Base-by-base conservation (phyloP, 2,113 vertebrate species). In the Alouatta palliata region DNA sequence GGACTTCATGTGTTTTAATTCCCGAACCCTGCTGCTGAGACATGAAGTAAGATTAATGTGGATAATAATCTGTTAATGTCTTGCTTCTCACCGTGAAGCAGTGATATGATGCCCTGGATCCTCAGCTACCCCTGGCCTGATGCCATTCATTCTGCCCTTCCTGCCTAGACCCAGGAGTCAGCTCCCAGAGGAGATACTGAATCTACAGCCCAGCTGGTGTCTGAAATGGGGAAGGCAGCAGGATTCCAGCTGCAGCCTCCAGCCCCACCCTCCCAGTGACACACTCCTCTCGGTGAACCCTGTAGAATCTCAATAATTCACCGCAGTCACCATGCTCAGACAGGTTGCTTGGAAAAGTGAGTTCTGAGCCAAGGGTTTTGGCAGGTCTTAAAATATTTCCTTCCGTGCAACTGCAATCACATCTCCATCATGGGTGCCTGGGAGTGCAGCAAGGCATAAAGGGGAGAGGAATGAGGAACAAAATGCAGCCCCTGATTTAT, bases 321-420 rank as follows among this genome's bases (percentile, higher is more conserved):
- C 94, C 2, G 2, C 81, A 56, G 96, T 93, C 96, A 64, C 94
- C 14, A 25, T 47, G 92, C 82, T 92, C 97, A 93, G 97, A 96
- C 96, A 96, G 76, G 81, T 95, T 96, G 97, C 96, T 97, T 91
- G 96, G 96, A 90, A 94, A 98, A 98, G 96, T 64, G 54, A 96
- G 95, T 94, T 97, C 96, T 95, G 97, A 97, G 97, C 95, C 95
- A 92, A 92, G 95, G 94, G 79, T 97, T 97, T 95, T 97, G 96
- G 96, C 97, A 98, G 96, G 95, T 98, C 94, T 97, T 98, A 96
- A 98, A 97, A 98, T 98, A 97, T 97, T 97, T 97, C 97, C 96
- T 93, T 97, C 98, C 95, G 95, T 92, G 92, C 68, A 35, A 14
- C 35, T 52, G 96, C 82, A 81, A 94, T 97, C 97, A 94, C 88